Conservation (phyloP, 1,140 invertebrate genomes). For the Pseudobourletiella spinata region DNA sequence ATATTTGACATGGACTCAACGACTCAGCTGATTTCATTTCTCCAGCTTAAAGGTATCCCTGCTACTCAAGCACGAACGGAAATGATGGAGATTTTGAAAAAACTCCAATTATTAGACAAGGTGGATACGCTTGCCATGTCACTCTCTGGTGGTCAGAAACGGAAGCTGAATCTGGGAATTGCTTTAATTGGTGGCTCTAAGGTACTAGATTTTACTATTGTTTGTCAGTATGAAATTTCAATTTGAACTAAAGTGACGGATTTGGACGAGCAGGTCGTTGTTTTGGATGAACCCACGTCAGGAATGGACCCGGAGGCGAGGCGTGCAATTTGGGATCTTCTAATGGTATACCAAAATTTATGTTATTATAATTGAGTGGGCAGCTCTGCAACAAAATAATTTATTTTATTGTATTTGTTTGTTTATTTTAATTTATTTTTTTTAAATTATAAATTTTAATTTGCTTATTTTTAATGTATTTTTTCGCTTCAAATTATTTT, state of each 20-base stretch:
- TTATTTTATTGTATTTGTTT: too few species aligned
- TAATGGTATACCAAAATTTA: slow-evolving; percentile 35
- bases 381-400: background rate
- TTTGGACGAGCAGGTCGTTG: slow-evolving; percentile 15
- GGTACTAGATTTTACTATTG: slow-evolving; percentile 29
- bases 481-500: background rate
- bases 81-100: slow-evolving; percentile 38
- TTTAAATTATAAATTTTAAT: background rate
- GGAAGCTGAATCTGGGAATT: slow-evolving; percentile 47
- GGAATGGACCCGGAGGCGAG: slow-evolving; percentile 56
- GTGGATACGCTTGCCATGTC: slow-evolving; percentile 40
- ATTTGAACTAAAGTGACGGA: too few species aligned
- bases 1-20: slow-evolving; percentile 36
- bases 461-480: too few species aligned
- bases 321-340: slow-evolving; percentile 50
- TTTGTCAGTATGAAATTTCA: slow-evolving; percentile 7
- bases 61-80: slow-evolving; percentile 39
- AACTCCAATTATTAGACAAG: slow-evolving; percentile 47
- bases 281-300: slow-evolving; percentile 38
- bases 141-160: slow-evolving; percentile 50
- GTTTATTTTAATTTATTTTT: too few species aligned
- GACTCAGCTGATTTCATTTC: background rate
- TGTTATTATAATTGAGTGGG: background rate
- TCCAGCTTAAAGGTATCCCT: slow-evolving; percentile 45
- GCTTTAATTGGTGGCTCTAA: slow-evolving; percentile 45